Evolutionary conservation across 2,888 invertebrate species (phyloP).

Genomic region (Ophraella communa): DNA sequence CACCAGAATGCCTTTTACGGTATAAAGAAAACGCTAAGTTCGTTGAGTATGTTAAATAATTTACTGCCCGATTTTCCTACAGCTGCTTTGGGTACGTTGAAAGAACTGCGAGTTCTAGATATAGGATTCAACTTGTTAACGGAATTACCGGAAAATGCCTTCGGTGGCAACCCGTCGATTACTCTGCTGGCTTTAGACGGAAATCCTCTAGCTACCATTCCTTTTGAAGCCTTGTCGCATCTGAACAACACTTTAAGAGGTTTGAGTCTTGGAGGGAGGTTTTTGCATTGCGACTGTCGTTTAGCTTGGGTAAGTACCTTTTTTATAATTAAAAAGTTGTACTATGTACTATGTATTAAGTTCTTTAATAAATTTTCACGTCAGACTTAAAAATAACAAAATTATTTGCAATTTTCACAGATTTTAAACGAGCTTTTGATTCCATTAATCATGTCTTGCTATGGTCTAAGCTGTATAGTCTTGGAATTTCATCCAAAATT

Average conservation of each 20-base stretch:
- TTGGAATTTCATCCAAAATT: no score
- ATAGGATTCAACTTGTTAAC: slow-evolving; percentile 91
- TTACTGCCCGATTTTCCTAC: slow-evolving; percentile 86
- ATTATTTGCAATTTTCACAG: no score
- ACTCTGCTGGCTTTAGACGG: slow-evolving; percentile 89
- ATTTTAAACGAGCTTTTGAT: no score
- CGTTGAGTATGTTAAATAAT: slow-evolving; percentile 88
- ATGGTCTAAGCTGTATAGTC: no score
- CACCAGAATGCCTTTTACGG: slow-evolving; percentile 80
- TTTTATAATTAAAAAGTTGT: neutral
- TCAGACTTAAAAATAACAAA: no score
- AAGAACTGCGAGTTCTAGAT: slow-evolving; percentile 85
- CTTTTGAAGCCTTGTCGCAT: slow-evolving; percentile 77
- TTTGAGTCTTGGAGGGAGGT: slow-evolving; percentile 85
- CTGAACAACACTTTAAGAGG: slow-evolving; percentile 85
- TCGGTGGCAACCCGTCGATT: slow-evolving; percentile 81
- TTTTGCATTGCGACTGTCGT: slow-evolving; percentile 87
- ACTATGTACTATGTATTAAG: no score
- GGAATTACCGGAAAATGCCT: slow-evolving; percentile 79
- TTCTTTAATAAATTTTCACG: no score
- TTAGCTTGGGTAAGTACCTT: slow-evolving; percentile 74
- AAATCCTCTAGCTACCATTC: slow-evolving; percentile 85
- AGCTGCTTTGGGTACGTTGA: slow-evolving; percentile 76
- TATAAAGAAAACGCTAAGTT: slow-evolving; percentile 81
- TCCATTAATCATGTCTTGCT: no score